Conservation (phyloP, 2,113 vertebrate genomes). For the Nestor notabilis region DNA sequence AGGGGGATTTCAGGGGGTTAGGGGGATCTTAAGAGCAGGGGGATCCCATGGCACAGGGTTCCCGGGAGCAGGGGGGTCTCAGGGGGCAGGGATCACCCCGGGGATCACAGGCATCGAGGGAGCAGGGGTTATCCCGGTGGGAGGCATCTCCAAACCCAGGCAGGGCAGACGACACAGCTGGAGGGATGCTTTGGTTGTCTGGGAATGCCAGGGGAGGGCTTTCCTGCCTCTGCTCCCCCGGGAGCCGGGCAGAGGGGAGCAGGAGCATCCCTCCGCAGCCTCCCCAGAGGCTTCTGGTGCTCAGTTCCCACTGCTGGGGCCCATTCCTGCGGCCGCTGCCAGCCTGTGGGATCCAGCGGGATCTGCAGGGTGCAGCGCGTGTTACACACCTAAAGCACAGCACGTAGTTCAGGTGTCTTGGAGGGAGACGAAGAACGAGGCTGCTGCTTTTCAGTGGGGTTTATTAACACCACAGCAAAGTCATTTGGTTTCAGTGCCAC, state of each 20-base stretch:
- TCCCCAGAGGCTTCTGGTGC: fast-evolving
- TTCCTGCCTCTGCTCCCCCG: background rate
- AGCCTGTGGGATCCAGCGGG: fast-evolving
- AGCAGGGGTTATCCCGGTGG: too few relatives aligned
- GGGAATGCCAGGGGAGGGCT: background rate
- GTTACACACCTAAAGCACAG: fast-evolving
- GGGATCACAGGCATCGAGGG: too few relatives aligned
- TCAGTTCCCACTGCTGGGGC: fast-evolving
- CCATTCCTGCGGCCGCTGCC: fast-evolving
- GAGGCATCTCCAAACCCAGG: fast-evolving
- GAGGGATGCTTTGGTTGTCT: background rate
- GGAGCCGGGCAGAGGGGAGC: background rate
- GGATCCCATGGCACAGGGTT: too few relatives aligned
- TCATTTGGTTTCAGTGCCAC: background rate
- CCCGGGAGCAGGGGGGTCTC: too few relatives aligned
- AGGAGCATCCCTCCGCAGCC: background rate
- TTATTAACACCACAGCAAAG: background rate
- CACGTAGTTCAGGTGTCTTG: fast-evolving
- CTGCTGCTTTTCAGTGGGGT: fast-evolving
- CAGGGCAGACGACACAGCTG: background rate
- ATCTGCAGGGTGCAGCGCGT: fast-evolving
- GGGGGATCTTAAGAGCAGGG: too few relatives aligned
- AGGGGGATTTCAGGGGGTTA: background rate
- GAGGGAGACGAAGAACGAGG: background rate
- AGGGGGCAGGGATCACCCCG: background rate